Evolutionary conservation across 2,888 invertebrate species (phyloP), one percentile per base, ranked within the genome.

Genomic region (Drosophila mimetica): DNA sequence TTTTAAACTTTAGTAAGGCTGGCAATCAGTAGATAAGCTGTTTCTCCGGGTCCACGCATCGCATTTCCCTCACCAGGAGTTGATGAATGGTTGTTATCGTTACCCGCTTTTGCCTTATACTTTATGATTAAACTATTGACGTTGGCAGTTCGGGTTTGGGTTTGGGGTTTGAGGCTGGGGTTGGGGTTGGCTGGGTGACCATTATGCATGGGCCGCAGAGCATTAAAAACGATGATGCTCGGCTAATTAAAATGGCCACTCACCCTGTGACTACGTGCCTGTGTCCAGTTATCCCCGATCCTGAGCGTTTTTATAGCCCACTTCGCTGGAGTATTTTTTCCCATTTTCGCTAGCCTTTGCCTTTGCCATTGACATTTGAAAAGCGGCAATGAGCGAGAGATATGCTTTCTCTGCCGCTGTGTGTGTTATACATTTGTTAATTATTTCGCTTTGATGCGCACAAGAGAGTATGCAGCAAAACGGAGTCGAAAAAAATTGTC

Each of bases 101-200:
- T 77, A 75, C 70, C 61, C 63, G 53, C 63, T 67, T 66, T 79
- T 42, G 47, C 47, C 64, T 48, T 71, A 72, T 79, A 79, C 79
- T 79, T 85, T 85, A 82, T 82, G 83, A 82, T 82, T 82, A 85
- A 82, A 82, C 81, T 82, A 82, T 85, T 85, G 81, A 82, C 71
- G 77, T 53, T 67, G 55, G 44, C 59, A 28, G 52, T 36, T 39
- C 11, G 13, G 39, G 7, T 30, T 30, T 30, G 22, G 47, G 41
- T 13, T 37, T 22, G 16, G 20, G 61, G 11, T 16, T 7, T 44
- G 34, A n/a, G n/a, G 22, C 11, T 51, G 16, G 54, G 66, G 52
- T 71, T 84, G 61, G 74, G 70, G 64, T 83, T 60, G 30, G 36
- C 28, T 7, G 25, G 80, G 60, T 73, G 59, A 52, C 82, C 66